Evolutionary conservation across 2,797 vertebrate genomes (phyloP), one percentile per base, ranked within the genome.

Genomic region (Sebastes minor): DNA sequence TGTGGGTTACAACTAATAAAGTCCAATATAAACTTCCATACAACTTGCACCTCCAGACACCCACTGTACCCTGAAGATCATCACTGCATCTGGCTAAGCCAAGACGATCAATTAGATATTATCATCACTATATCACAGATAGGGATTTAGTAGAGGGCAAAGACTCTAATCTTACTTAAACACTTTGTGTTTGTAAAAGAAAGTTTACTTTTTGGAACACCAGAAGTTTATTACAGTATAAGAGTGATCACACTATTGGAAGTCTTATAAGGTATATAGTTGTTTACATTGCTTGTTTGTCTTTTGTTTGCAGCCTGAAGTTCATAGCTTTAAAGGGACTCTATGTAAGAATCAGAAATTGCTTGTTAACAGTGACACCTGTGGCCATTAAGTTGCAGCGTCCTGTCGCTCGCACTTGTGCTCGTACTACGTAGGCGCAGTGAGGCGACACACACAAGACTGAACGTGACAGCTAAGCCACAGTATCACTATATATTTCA

Each of bases 81-180:
- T 55, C 63, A 16, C 59, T 62, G n/a, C 32, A 66, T 80, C 74
- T 35, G 57, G 16, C 59, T 81, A n/a, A 80, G 81, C 67, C n/a
- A 49, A 71, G 56, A 65, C 22, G 6, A 88, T 81, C 73, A 64
- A 60, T 78, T 27, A 73, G 75, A 86, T 63, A 57, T 61, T 74
- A 85, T 84, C 61, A 57, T 25, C 22, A 28, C 30, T 30, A 32
- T 1, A 56, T 28, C n/a, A 67, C 56, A 53, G 16, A 66, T 6
- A 32, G n/a, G 75, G 61, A 67, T 81, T 79, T 49, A 67, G 13
- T 33, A 18, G 74, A 84, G 79, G 67, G 32, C 49, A 74, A 78
- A 27, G 10, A 72, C 35, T 68, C 25, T 66, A 76, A 76, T 86
- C 84, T 75, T 49, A 55, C 16, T 38, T 69, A 14, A 60, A 3